Conservation (phyloP, 2,888 invertebrate species). For the Vannuccia rotundouncinata region DNA sequence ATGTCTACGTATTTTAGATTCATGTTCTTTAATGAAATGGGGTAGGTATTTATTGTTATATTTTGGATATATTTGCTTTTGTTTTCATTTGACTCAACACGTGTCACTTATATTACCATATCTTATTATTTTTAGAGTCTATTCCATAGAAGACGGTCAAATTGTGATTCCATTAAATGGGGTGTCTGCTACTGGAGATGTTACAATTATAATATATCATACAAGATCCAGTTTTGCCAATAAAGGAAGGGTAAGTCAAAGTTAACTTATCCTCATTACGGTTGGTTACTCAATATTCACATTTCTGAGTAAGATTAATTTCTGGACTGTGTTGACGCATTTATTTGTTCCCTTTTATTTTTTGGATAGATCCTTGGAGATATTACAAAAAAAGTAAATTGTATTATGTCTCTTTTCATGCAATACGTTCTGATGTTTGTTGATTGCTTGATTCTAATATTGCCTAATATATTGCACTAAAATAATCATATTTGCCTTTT, state of each 20-base stretch:
- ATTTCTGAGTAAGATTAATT: not conserved
- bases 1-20: no score
- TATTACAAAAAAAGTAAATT: not conserved
- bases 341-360: not conserved
- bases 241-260: conserved; percentile 60
- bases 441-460: no score
- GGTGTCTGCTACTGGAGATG: conserved; percentile 70
- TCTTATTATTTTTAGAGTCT: conserved; percentile 57
- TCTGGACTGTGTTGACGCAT: no score
- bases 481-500: no score
- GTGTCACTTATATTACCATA: not conserved
- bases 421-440: no score
- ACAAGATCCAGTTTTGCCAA: conserved; percentile 74
- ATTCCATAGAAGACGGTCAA: conserved; percentile 49
- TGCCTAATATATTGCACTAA: no score
- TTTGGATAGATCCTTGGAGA: not conserved
- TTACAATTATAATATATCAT: conserved; percentile 68
- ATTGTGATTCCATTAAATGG: conserved; percentile 60
- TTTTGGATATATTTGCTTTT: not conserved
- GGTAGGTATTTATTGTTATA: not conserved
- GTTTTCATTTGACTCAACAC: not conserved
- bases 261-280: not conserved
- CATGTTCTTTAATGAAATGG: no score
- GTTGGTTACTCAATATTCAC: not conserved
- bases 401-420: not conserved